A percentile compares a stretch with the other conserved stretches of the same genome.
Conservation (phyloP, 2,113 vertebrate species). For the pig (Sus scrofa) region DNA sequence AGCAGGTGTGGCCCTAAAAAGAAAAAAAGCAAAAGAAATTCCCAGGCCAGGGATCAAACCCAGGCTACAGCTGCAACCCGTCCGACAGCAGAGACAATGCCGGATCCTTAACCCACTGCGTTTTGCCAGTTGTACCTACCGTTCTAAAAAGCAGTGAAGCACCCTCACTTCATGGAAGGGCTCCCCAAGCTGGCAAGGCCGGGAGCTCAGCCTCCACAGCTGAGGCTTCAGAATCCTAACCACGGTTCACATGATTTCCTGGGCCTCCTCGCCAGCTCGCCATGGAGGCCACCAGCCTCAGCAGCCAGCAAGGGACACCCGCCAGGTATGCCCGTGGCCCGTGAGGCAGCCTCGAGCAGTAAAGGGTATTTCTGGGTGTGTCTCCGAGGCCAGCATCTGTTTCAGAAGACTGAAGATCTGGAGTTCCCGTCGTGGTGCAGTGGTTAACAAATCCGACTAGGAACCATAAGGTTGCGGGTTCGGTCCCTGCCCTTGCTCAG, state of each 20-base stretch:
- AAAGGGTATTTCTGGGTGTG: background rate
- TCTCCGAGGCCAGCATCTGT: background rate
- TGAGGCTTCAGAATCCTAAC: background rate
- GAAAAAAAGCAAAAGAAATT: too few species aligned
- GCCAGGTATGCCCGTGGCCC: too few species aligned
- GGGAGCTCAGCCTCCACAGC: background rate
- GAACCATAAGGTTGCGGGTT: too few species aligned
- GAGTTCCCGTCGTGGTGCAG: too few species aligned
- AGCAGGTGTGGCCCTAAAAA: too few species aligned
- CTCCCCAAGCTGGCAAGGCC: rapidly evolving
- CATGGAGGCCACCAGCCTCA: background rate
- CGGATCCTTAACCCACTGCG: too few species aligned
- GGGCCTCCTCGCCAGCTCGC: background rate
- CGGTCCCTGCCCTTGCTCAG: too few species aligned
- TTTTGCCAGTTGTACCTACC: background rate
- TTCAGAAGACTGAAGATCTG: background rate
- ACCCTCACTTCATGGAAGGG: background rate
- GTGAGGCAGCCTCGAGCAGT: background rate
- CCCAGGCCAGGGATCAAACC: too few species aligned
- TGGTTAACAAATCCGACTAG: too few species aligned
- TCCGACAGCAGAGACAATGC: too few species aligned
- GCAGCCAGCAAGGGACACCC: background rate
- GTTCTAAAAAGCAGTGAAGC: background rate
- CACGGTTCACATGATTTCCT: background rate
- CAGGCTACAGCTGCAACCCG: too few species aligned